These are phyloP conservation scores for Proterorhinus semilunaris DNA, from an alignment of 2,113 vertebrate species.

Conservation along the genomic window DNA sequence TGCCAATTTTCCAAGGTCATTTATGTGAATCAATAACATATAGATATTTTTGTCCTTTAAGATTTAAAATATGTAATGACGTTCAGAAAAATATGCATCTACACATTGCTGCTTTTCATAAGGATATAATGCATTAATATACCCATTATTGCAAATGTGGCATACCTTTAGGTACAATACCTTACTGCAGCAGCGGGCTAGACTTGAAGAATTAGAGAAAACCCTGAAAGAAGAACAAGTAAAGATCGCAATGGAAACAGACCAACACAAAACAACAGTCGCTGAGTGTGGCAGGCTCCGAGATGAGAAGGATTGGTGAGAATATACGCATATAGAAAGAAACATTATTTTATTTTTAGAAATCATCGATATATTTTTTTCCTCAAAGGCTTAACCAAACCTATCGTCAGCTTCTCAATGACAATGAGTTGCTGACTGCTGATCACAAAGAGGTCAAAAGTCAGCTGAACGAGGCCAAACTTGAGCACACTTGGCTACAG, in stretches of 20 bases:
- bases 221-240: slow-evolving; percentile 88
- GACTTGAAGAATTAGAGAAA: slow-evolving; percentile 90
- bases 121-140: not conserved
- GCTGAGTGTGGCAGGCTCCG: slow-evolving; percentile 85
- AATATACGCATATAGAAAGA: not conserved
- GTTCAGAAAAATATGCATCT: too few species aligned
- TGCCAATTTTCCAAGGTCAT: too few species aligned
- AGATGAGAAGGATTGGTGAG: slow-evolving; percentile 91
- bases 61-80: too few species aligned
- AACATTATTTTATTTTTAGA: not conserved
- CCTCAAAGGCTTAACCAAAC: slow-evolving; percentile 83
- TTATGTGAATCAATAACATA: too few species aligned
- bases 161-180: slow-evolving; percentile 75
- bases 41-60: too few species aligned
- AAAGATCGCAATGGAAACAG: slow-evolving; percentile 89
- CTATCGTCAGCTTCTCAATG: slow-evolving; percentile 87
- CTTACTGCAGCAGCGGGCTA: slow-evolving; percentile 87
- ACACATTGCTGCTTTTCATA: too few species aligned
- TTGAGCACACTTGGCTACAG: slow-evolving; percentile 93
- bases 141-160: not conserved
- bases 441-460: slow-evolving; percentile 96
- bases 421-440: slow-evolving; percentile 86
- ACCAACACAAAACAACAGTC: slow-evolving; percentile 83
- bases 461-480: slow-evolving; percentile 85
- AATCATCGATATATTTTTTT: not conserved